Base-by-base conservation (phyloP, 2,888 invertebrate genomes). In the Macaria notata region DNA sequence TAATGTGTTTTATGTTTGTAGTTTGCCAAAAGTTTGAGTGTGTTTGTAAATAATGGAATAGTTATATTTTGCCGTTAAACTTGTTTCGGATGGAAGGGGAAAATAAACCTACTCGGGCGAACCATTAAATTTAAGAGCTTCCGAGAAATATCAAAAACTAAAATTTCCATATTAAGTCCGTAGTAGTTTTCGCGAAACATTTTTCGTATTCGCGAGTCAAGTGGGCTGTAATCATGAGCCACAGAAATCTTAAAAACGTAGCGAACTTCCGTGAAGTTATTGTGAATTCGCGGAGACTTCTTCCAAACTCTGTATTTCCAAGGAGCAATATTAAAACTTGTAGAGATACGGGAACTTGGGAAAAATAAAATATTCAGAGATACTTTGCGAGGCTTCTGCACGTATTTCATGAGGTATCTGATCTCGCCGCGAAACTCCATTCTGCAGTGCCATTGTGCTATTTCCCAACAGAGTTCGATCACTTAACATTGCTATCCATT, bases 201-300 rank as follows among this genome's bases (percentile, higher is more conserved):
- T 36, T 47, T 9, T 38, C n/a, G 49, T 31, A 43, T 19, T 50
- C 41, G 9, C 31, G 3, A 38, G 3, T 31, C 31, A 31, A 57
- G 59, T 33, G 46, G n/a, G 41, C 46, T 49, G 64, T 70, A 73
- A 73, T 71, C 44, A 50, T 68, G 71, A 73, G 71, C 73, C 70
- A 64, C 70, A 68, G 76, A 76, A 78, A 75, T 72, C 73, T 73
- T 72, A 71, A 66, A 65, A 78, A 73, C 69, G 73, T 71, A 68
- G 72, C 69, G 69, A 77, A 77, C 66, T 77, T 75, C 68, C 56
- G 57, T 57, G 33, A 69, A 75, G 70, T 75, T 72, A 75, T 75
- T 76, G 73, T 70, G 72, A 75, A 72, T 73, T 69, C 62, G 54
- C 54, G 56, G 70, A 73, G 73, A 72, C 70, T 76, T 70, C 65